phyloP scores from a whole-genome alignment of 2,113 vertebrate species.

The Eulacestoma nigropectus region DNA sequence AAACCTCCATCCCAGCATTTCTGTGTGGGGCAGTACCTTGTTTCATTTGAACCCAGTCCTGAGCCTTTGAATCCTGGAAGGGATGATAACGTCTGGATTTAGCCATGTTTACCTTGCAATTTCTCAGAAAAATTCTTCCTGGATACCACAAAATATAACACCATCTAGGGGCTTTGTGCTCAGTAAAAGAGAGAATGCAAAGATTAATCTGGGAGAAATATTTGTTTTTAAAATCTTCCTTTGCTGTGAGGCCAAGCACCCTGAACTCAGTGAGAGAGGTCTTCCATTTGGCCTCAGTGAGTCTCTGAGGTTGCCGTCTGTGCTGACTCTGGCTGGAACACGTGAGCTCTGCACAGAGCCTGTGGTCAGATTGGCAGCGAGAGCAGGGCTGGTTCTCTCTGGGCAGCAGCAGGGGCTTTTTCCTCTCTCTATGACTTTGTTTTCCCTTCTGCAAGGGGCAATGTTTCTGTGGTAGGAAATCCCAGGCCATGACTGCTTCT shows the following conservation, averaged over 20 bases:
- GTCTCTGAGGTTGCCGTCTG: neutral
- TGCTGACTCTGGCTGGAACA: neutral
- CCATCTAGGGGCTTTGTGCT: neutral
- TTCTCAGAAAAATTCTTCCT: neutral
- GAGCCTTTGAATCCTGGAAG: neutral
- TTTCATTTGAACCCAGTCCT: neutral
- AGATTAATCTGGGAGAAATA: neutral
- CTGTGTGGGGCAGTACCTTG: neutral
- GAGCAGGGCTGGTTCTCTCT: neutral
- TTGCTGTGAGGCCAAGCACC: neutral
- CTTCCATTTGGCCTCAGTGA: neutral
- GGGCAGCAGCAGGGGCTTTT: neutral
- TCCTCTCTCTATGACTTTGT: conserved; percentile 1
- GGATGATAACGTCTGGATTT: neutral
- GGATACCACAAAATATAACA: neutral
- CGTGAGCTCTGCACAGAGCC: neutral
- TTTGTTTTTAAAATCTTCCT: neutral
- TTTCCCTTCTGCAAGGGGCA: neutral
- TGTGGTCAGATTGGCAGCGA: neutral
- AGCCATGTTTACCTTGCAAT: neutral
- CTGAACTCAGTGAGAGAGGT: neutral
- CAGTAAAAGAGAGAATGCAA: neutral
- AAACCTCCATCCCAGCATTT: neutral
- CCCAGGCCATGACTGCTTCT: neutral
- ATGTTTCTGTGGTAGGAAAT: neutral